A percentile compares a stretch with the other conserved stretches of the same genome.
Conservation (phyloP, 2,888 invertebrate genomes). For the Leptopilina syphax region DNA sequence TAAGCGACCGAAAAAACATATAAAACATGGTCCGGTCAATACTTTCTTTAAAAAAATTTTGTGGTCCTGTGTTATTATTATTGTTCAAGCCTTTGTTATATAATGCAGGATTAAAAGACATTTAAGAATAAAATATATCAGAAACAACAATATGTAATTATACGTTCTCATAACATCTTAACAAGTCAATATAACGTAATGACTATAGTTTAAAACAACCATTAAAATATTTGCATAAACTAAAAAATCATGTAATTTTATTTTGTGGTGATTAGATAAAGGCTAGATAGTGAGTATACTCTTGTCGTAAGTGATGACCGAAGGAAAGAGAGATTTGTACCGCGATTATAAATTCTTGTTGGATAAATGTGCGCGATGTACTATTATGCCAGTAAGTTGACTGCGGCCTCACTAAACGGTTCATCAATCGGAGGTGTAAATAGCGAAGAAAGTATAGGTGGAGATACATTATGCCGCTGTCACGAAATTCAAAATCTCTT, state of each 20-base stretch:
- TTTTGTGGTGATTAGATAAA: conserved; percentile 45
- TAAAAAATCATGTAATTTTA: neutral
- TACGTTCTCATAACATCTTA: no score
- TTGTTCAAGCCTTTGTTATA: no score
- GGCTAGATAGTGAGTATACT: conserved; percentile 57
- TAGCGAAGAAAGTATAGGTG: conserved; percentile 73
- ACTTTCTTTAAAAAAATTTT: no score
- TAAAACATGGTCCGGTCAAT: no score
- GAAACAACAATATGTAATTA: no score
- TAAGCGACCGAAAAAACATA: no score
- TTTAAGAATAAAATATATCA: no score
- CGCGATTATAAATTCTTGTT: conserved; percentile 74
- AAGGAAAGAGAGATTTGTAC: conserved; percentile 73
- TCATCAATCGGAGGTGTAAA: conserved; percentile 77
- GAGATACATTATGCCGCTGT: conserved; percentile 77
- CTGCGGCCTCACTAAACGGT: conserved; percentile 82
- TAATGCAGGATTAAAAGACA: no score
- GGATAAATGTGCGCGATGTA: conserved; percentile 81
- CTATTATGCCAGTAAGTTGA: conserved; percentile 84
- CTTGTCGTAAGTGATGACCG: conserved; percentile 74
- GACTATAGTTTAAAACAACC: no score
- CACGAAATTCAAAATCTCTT: conserved; percentile 63
- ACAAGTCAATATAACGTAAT: no score
- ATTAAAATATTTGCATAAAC: no score
- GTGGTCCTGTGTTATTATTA: no score